Percentiles rank a stretch among this genome's conserved stretches.
Evolutionary conservation across 35 echinoderm and acorn worm genomes (phyloP).

Genomic region (Apostichopus californicus): DNA sequence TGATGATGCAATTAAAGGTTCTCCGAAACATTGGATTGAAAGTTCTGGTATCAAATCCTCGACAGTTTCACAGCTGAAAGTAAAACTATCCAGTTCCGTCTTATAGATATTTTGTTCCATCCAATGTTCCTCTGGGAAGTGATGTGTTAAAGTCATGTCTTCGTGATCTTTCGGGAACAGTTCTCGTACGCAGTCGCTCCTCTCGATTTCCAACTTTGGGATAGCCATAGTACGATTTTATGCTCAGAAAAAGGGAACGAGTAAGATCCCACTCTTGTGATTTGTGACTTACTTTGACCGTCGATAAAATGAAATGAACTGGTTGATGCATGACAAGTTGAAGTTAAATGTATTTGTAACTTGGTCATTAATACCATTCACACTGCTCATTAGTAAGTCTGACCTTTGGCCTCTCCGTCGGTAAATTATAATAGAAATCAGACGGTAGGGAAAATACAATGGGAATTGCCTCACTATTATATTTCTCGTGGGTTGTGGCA

Average conservation of each 20-base stretch:
- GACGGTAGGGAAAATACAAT: background rate
- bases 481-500: no score
- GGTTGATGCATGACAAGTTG: no score
- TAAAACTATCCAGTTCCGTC: conserved; percentile 2
- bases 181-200: background rate
- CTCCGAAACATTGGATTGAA: background rate
- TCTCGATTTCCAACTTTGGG: background rate
- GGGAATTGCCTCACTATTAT: no score
- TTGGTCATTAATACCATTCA: no score
- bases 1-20: conserved; percentile 2
- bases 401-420: background rate
- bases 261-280: background rate
- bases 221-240: background rate
- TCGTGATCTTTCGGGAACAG: background rate
- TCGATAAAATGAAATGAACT: no score
- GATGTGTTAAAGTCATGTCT: background rate
- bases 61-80: background rate
- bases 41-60: conserved; percentile 3
- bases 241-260: background rate
- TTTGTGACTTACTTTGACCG: background rate
- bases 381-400: background rate
- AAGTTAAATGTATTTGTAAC: no score
- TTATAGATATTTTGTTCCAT: background rate
- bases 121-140: background rate
- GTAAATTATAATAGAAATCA: conserved; percentile 1